Conservation (phyloP, 92 coral and sea anemone species). For the Palythoa heliodiscus region DNA sequence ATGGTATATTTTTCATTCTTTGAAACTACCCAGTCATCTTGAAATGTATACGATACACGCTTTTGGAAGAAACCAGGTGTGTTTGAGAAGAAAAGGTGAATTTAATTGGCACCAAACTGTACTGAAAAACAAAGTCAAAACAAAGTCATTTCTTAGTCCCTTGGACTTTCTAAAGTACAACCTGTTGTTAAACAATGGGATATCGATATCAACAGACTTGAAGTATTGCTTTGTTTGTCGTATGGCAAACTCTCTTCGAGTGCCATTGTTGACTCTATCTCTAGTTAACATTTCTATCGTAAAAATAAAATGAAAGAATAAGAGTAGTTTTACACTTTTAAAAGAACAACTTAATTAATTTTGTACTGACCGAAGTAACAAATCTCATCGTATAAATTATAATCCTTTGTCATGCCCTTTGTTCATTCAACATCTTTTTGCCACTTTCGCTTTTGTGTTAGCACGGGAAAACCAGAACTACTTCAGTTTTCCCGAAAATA, state of each 20-base stretch:
- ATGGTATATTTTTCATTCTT: neutral
- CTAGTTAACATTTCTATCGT: neutral
- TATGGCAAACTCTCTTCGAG: neutral
- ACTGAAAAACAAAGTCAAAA: neutral
- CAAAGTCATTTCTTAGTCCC: neutral
- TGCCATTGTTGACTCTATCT: neutral
- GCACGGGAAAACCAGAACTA: neutral
- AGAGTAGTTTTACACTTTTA: neutral
- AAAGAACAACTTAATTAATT: neutral
- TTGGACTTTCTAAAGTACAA: conserved; percentile 6
- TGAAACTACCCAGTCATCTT: neutral
- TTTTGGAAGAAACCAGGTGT: conserved; percentile 19
- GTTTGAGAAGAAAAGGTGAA: neutral
- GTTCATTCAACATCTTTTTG: conserved; percentile 17
- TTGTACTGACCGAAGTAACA: conserved; percentile 18
- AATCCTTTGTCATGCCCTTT: conserved; percentile 19
- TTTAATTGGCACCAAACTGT: conserved; percentile 11
- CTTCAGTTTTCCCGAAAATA: neutral
- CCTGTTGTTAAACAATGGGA: conserved; percentile 11
- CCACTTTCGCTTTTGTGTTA: conserved; percentile 16
- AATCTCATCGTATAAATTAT: neutral
- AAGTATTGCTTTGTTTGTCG: neutral
- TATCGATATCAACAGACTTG: neutral
- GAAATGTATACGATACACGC: conserved; percentile 16
- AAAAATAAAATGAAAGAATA: neutral